Percentiles rank a stretch among this genome's conserved stretches.
Conservation (phyloP, 1,140 invertebrate species). For the Andricus grossulariae region DNA sequence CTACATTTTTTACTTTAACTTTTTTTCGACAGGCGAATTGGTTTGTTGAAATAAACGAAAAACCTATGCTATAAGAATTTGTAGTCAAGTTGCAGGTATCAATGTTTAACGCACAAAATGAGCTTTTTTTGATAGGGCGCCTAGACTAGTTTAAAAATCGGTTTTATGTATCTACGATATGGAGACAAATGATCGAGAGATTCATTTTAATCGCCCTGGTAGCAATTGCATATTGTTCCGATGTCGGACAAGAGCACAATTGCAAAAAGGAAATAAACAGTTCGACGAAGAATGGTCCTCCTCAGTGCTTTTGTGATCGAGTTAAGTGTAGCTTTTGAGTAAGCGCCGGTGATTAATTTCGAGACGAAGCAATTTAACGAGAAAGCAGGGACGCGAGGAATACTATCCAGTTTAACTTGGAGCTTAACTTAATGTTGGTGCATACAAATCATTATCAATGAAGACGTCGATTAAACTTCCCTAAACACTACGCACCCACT, state of each 20-base stretch:
- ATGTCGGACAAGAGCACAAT: not conserved
- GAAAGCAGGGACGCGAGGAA: constrained; percentile 35
- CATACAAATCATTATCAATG: constrained; percentile 26
- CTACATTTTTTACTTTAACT: too few species aligned
- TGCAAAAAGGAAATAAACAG: constrained; percentile 39
- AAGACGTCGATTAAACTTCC: not conserved
- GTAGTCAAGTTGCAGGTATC: too few species aligned
- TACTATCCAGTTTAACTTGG: constrained; percentile 11
- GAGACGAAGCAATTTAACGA: constrained; percentile 51
- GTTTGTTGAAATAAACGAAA: too few species aligned
- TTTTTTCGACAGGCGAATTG: too few species aligned
- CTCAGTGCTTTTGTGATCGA: constrained; percentile 47
- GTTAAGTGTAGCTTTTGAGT: constrained; percentile 53
- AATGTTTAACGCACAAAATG: too few species aligned
- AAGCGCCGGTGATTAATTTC: constrained; percentile 57
- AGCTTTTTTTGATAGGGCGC: too few species aligned
- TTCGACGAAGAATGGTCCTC: constrained; percentile 46
- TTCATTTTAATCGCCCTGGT: not conserved
- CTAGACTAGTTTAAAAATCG: not conserved
- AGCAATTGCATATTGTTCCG: constrained; percentile 7
- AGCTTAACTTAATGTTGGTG: constrained; percentile 3
- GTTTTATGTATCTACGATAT: not conserved
- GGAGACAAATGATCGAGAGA: not conserved
- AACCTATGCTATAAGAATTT: too few species aligned
- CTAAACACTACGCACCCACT: not conserved